Evolutionary conservation across 2,797 vertebrate species (phyloP).

Genomic region (Danio tinwini): DNA sequence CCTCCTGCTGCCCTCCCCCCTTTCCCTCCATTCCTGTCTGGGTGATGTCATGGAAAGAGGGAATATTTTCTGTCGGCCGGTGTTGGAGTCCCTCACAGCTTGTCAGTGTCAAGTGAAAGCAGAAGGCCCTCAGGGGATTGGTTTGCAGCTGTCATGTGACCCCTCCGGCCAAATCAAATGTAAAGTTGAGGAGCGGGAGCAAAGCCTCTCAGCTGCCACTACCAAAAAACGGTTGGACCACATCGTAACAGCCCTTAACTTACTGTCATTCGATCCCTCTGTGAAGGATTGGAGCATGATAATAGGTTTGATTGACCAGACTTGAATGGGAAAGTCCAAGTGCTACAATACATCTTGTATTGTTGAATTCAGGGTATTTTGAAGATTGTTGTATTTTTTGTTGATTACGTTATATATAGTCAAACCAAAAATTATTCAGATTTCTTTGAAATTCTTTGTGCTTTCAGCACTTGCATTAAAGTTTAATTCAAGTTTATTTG

Average conservation of each 20-base stretch:
- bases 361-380: conserved; percentile 37
- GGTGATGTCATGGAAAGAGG: conserved; percentile 92
- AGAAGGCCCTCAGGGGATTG: conserved; percentile 78
- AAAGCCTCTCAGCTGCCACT: conserved; percentile 79
- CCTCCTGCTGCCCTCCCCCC: conserved; percentile 62
- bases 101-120: conserved; percentile 84
- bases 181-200: conserved; percentile 73
- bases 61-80: conserved; percentile 82
- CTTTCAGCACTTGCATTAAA: no score
- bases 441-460: no score
- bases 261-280: conserved; percentile 51
- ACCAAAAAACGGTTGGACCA: conserved; percentile 62
- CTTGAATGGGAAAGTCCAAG: conserved; percentile 64
- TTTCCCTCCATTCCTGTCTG: conserved; percentile 74
- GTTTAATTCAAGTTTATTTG: no score
- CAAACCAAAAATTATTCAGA: background rate
- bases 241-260: conserved; percentile 6
- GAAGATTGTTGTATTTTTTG: background rate
- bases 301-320: conserved; percentile 62
- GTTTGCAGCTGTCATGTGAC: conserved; percentile 85
- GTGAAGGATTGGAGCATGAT: conserved; percentile 67
- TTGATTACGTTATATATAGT: background rate
- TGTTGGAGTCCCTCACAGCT: conserved; percentile 81
- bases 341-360: conserved; percentile 39
- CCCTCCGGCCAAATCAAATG: conserved; percentile 78